Conservation (phyloP, 2,113 vertebrate genomes). For the Rhinolophus ferrumequinum region DNA sequence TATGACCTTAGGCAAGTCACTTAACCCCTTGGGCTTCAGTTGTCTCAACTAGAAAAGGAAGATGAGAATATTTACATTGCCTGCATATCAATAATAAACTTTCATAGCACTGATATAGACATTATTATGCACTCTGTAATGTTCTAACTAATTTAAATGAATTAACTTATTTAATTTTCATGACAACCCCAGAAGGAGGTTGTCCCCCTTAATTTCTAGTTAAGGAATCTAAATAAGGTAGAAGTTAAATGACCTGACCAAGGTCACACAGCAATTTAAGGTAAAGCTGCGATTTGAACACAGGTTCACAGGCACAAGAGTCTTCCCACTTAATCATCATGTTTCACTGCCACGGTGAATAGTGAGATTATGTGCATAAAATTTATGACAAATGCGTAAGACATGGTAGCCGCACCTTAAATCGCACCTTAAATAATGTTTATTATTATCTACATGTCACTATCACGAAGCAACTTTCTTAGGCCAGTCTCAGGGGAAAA, state of each 20-base stretch:
- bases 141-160: neutral
- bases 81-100: neutral
- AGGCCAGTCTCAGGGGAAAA: neutral
- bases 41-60: neutral
- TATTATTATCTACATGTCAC: neutral
- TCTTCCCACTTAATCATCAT: neutral
- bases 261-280: neutral
- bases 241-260: neutral
- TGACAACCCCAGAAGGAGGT: neutral
- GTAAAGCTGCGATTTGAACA: neutral
- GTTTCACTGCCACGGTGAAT: neutral
- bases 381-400: neutral
- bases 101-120: neutral
- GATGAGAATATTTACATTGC: neutral
- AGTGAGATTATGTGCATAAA: neutral
- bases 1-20: neutral
- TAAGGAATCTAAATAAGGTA: neutral
- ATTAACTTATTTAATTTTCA: constrained; percentile 14
- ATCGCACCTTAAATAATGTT: neutral
- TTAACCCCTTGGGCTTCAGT: neutral
- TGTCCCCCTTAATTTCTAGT: neutral
- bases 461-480: neutral
- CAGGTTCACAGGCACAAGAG: neutral
- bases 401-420: neutral
- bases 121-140: neutral